A percentile compares a stretch with the other conserved stretches of the same genome.
These are phyloP conservation scores for Unio delphinus DNA, from an alignment of 2,888 invertebrate genomes.

Conservation along the genomic window DNA sequence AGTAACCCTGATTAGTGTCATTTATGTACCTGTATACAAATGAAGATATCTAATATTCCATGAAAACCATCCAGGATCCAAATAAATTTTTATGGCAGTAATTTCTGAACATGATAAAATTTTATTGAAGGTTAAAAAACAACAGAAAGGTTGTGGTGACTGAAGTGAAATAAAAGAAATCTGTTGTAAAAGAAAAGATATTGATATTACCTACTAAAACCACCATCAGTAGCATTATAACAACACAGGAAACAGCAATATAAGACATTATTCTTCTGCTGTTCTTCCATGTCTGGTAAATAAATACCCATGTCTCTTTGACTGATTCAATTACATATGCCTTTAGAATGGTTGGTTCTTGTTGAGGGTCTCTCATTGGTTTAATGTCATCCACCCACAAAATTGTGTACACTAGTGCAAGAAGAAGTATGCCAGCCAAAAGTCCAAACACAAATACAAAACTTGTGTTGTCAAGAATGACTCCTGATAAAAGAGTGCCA, in stretches of 20 bases:
- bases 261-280: constrained; percentile 20
- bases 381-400: constrained; percentile 48
- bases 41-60: too few species aligned
- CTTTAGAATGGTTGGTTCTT: not conserved
- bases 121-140: too few species aligned
- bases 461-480: constrained; percentile 76
- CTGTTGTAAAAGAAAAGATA: not conserved
- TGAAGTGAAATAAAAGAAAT: not conserved
- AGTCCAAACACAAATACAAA: constrained; percentile 69
- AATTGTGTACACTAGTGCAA: constrained; percentile 69
- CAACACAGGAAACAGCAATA: constrained; percentile 36
- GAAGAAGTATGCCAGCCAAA: constrained; percentile 57
- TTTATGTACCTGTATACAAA: too few species aligned
- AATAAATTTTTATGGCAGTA: too few species aligned
- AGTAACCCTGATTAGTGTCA: too few species aligned
- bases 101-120: too few species aligned
- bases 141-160: not conserved
- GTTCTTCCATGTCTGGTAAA: constrained; percentile 38
- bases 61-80: too few species aligned
- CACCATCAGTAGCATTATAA: constrained; percentile 40
- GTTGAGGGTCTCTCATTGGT: constrained; percentile 9
- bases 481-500: constrained; percentile 86
- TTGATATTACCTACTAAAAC: constrained; percentile 48
- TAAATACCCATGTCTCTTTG: constrained; percentile 36
- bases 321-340: constrained; percentile 19